phyloP scores from a whole-genome alignment of 1,140 invertebrate genomes.

The Cephus cinctus region DNA sequence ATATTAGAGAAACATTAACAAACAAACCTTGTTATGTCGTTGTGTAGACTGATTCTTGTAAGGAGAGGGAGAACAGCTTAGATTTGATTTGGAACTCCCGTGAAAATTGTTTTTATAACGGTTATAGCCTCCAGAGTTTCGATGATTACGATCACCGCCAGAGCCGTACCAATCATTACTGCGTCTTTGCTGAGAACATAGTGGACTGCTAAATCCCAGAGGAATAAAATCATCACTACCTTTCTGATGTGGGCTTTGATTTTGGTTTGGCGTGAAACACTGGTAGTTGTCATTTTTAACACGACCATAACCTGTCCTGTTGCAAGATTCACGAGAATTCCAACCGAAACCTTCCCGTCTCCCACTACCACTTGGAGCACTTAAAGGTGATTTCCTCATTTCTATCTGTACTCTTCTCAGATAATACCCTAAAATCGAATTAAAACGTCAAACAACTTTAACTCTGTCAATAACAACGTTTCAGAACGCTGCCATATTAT shows the following conservation, averaged over 20 bases:
- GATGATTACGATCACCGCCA: conserved; percentile 8
- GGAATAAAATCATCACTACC: conserved; percentile 33
- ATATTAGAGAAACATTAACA: neutral
- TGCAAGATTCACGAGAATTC: conserved; percentile 16
- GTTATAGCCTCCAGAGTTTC: conserved; percentile 17
- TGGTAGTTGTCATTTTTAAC: conserved; percentile 12
- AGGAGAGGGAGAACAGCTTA: conserved; percentile 18
- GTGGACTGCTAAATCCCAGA: conserved; percentile 24
- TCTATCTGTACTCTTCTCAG: neutral
- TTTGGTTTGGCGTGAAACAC: conserved; percentile 9
- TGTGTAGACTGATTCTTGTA: conserved; percentile 18
- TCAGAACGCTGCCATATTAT: neutral
- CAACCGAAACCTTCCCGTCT: conserved; percentile 14
- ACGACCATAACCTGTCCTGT: conserved; percentile 22
- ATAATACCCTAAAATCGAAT: neutral
- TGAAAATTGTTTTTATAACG: conserved; percentile 19
- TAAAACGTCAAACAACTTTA: neutral
- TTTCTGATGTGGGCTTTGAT: conserved; percentile 3
- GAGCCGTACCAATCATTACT: conserved; percentile 1
- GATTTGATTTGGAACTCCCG: conserved; percentile 14
- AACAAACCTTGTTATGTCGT: conserved; percentile 9
- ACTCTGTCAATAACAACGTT: neutral
- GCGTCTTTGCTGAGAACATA: conserved; percentile 12
- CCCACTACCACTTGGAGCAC: conserved; percentile 22
- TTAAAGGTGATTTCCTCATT: conserved; percentile 41